Conservation (phyloP, 2,888 invertebrate species). For the Aricia artaxerxes region DNA sequence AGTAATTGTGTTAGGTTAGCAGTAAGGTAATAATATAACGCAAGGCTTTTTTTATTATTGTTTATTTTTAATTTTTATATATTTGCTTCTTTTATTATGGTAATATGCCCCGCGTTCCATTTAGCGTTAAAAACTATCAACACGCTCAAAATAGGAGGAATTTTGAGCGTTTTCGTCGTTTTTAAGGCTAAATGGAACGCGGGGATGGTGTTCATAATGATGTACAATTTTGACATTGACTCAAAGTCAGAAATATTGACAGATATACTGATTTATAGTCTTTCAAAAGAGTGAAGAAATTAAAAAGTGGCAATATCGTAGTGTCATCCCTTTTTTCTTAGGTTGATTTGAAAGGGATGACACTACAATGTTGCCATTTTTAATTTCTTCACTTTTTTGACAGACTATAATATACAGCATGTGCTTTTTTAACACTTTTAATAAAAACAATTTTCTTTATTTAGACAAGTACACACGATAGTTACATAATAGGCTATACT, state of each 20-base stretch:
- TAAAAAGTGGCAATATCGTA: too few relatives aligned
- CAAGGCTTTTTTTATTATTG: conserved; percentile 28
- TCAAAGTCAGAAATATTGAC: neutral
- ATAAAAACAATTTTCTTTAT: neutral
- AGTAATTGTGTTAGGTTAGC: neutral
- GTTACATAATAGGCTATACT: neutral
- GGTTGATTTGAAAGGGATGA: too few relatives aligned
- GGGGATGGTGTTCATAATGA: neutral
- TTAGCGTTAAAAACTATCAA: too few relatives aligned
- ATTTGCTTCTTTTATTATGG: conserved; percentile 5
- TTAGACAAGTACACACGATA: too few relatives aligned
- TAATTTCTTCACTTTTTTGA: too few relatives aligned
- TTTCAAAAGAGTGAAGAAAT: too few relatives aligned
- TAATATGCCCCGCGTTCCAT: neutral
- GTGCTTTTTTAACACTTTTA: neutral
- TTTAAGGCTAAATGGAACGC: too few relatives aligned
- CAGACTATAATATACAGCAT: neutral
- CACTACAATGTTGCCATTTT: too few relatives aligned
- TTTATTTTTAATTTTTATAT: conserved; percentile 13
- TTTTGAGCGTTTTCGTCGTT: too few relatives aligned
- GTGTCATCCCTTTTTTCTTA: too few relatives aligned
- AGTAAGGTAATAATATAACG: conserved; percentile 17
- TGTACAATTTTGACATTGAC: neutral
- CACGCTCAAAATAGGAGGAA: too few relatives aligned
- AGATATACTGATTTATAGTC: neutral